A percentile compares a stretch with the other conserved stretches of the same genome.
Evolutionary conservation across 2,113 vertebrate species (phyloP).

Genomic region (Formicarius rufipectus): DNA sequence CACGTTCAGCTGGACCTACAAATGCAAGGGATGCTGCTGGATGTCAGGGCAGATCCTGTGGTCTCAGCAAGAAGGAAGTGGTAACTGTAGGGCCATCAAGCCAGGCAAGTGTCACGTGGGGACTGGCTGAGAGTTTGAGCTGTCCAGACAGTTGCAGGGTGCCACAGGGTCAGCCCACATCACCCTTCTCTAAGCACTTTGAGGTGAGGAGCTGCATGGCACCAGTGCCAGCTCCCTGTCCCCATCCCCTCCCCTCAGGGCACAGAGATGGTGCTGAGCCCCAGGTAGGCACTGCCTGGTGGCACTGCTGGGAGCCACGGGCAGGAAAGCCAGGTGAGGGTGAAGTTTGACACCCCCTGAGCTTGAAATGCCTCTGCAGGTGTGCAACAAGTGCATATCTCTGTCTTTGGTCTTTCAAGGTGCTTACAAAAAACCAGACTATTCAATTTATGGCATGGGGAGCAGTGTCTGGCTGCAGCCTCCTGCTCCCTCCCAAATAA

Average conservation of each 20-base stretch:
- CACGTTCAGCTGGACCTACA: neutral
- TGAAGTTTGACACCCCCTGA: neutral
- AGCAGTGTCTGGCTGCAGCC: neutral
- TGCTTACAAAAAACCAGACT: accelerated
- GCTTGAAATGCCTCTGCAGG: neutral
- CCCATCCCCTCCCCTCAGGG: accelerated
- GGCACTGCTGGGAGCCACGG: neutral
- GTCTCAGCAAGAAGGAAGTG: neutral
- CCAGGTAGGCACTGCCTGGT: neutral
- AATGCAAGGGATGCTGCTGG: accelerated
- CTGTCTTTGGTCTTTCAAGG: neutral
- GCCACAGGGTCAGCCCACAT: accelerated
- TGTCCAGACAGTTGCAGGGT: accelerated
- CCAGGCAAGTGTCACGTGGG: accelerated
- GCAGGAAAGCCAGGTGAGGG: neutral
- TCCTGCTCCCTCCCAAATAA: neutral
- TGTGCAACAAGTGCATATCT: accelerated
- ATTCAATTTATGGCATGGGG: neutral
- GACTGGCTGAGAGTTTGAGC: neutral
- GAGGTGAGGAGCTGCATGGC: neutral
- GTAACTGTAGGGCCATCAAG: neutral
- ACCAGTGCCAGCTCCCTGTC: neutral
- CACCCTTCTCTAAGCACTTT: neutral
- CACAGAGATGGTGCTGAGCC: neutral
- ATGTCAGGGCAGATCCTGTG: neutral